Percentiles rank a stretch among this genome's conserved stretches.
Evolutionary conservation across 2,888 invertebrate genomes (phyloP).

Genomic region (Thereva nobilitata): DNA sequence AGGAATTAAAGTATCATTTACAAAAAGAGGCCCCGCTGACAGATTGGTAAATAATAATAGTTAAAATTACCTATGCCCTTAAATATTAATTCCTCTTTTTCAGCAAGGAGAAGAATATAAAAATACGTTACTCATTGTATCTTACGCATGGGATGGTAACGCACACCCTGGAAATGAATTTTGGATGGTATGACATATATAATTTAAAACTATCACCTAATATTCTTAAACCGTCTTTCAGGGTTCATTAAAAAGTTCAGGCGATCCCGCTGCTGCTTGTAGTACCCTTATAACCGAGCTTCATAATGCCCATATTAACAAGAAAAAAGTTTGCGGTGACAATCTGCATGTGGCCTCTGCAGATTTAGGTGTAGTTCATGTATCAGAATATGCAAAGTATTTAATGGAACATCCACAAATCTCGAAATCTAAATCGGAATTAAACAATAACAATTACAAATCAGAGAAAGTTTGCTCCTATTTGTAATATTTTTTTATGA

Average conservation of each 20-base stretch:
- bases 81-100: not conserved
- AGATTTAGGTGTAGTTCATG: constrained; percentile 52
- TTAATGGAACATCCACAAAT: too few species aligned
- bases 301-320: constrained; percentile 59
- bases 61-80: not conserved
- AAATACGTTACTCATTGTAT: constrained; percentile 64
- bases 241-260: constrained; percentile 52
- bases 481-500: too few species aligned
- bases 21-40: constrained; percentile 63
- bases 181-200: constrained; percentile 61
- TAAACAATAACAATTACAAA: too few species aligned
- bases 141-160: constrained; percentile 75
- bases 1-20: constrained; percentile 62
- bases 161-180: constrained; percentile 75
- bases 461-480: too few species aligned
- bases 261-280: constrained; percentile 65
- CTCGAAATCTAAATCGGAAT: too few species aligned
- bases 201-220: not conserved
- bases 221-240: too few species aligned
- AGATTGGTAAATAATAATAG: constrained; percentile 52
- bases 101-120: constrained; percentile 52
- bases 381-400: constrained; percentile 49
- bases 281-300: constrained; percentile 64
- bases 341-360: constrained; percentile 61
- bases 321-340: constrained; percentile 58